A percentile compares a stretch with the other conserved stretches of the same genome.
Evolutionary conservation across 2,113 vertebrate genomes (phyloP).

Genomic region (Corythoichthys intestinalis): DNA sequence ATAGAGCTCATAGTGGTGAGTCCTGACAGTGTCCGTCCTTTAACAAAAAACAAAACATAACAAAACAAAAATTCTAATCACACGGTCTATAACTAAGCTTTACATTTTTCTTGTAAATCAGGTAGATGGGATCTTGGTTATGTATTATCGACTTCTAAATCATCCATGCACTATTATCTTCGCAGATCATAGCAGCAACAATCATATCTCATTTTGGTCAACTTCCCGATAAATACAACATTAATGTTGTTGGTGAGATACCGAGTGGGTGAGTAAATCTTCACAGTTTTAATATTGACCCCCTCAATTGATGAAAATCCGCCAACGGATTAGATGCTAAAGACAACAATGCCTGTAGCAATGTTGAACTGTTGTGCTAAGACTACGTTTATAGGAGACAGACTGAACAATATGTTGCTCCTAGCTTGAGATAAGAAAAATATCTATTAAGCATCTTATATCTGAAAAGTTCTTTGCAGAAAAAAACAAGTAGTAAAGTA

Average conservation of each 20-base stretch:
- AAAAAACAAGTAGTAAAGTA: too few relatives aligned
- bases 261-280: slow-evolving; percentile 79
- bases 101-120: neutral
- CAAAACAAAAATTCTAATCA: neutral
- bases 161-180: neutral
- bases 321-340: neutral
- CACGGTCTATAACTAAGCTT: too few relatives aligned
- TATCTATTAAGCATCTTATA: neutral
- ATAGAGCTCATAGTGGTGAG: slow-evolving; percentile 86
- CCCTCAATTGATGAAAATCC: neutral
- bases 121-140: neutral
- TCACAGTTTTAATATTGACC: neutral
- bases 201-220: slow-evolving; percentile 74
- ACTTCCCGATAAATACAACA: slow-evolving; percentile 61
- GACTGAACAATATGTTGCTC: neutral
- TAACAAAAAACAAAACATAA: neutral
- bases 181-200: slow-evolving; percentile 82
- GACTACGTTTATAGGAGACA: neutral
- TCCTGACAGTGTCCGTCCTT: neutral
- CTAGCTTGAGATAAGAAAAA: neutral
- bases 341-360: neutral
- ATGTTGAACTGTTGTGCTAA: neutral
- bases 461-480: too few relatives aligned
- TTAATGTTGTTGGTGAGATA: slow-evolving; percentile 84
- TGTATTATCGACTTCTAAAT: neutral